phyloP scores from a whole-genome alignment of 1,140 invertebrate genomes.

The Drosophila rufa region DNA sequence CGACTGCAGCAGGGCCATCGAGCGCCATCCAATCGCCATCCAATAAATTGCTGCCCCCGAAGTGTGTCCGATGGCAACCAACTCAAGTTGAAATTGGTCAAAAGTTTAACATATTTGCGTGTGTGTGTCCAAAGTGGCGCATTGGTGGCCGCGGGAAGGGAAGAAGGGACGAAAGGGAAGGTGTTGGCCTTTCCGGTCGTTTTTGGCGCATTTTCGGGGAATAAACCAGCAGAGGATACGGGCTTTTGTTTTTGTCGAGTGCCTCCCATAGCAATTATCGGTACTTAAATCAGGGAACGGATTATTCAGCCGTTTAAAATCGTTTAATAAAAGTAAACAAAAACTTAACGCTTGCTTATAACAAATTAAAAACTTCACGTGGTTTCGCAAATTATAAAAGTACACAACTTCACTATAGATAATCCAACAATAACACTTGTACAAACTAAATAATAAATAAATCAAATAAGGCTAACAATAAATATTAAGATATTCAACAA shows the following conservation, averaged over 20 bases:
- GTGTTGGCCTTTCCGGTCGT: conserved; percentile 39
- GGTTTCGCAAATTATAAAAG: conserved; percentile 29
- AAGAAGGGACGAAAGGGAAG: neutral
- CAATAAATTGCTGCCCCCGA: conserved; percentile 74
- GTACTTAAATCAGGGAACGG: neutral
- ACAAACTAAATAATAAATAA: conserved; percentile 52
- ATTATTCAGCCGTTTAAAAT: conserved; percentile 18
- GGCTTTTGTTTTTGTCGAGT: conserved; percentile 23
- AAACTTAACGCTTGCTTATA: conserved; percentile 15
- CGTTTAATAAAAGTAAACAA: conserved; percentile 42
- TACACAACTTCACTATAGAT: conserved; percentile 46
- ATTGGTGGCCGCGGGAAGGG: conserved; percentile 5
- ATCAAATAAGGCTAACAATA: conserved; percentile 49
- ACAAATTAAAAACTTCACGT: conserved; percentile 44
- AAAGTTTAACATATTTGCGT: conserved; percentile 84
- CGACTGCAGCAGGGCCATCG: conserved; percentile 45
- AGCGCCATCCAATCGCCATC: conserved; percentile 70
- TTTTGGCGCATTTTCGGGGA: conserved; percentile 71
- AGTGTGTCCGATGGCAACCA: conserved; percentile 48
- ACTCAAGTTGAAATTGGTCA: conserved; percentile 82
- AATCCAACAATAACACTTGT: conserved; percentile 50
- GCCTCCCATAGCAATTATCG: conserved; percentile 8
- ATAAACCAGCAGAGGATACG: conserved; percentile 36
- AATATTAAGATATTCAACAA: conserved; percentile 51
- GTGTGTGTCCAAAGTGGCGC: conserved; percentile 47